Evolutionary conservation across 92 coral and sea anemone genomes (phyloP).

Genomic region (Desmophyllum pertusum): DNA sequence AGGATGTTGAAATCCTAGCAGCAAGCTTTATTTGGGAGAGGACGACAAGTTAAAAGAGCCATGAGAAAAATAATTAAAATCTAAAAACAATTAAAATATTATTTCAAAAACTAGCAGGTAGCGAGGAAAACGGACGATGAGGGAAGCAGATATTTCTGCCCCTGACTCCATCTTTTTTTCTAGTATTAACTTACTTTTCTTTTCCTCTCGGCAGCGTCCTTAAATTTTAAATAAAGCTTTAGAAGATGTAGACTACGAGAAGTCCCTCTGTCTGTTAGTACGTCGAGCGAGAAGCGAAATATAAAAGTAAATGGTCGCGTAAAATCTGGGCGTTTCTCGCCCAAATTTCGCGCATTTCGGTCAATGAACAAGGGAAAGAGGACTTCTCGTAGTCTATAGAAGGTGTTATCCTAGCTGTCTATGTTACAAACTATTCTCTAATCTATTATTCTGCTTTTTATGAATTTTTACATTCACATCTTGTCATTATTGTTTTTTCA

Average conservation of each 20-base stretch:
- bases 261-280: too few species aligned
- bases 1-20: not conserved
- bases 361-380: too few species aligned
- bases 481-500: not conserved
- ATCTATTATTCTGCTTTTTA: not conserved
- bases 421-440: not conserved
- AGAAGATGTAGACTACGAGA: too few species aligned
- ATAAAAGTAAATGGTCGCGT: too few species aligned
- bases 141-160: too few species aligned
- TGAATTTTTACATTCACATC: not conserved
- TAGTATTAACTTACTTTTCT: not conserved
- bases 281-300: too few species aligned
- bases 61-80: not conserved
- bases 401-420: not conserved
- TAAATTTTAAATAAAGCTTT: constrained; percentile 16
- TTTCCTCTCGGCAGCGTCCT: not conserved
- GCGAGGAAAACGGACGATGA: not conserved
- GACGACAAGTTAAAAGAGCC: not conserved
- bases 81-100: not conserved
- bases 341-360: too few species aligned
- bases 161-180: not conserved
- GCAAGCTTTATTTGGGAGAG: not conserved
- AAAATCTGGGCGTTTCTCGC: too few species aligned
- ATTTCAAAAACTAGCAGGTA: not conserved
- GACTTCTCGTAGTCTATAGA: too few species aligned